Conservation (phyloP, 2,113 vertebrate species). For the Macroglossus sobrinus region DNA sequence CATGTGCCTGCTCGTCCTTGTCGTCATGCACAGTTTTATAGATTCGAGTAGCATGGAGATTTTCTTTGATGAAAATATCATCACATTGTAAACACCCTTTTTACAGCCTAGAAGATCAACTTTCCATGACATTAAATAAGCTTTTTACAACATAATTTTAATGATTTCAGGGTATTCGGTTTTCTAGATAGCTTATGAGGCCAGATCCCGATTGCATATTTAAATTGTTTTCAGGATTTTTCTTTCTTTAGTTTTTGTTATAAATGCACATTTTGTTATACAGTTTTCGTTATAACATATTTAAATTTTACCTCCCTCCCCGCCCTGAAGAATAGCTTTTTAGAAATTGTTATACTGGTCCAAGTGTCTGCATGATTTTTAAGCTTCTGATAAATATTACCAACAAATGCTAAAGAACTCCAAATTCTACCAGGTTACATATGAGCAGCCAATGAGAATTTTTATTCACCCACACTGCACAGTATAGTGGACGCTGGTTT, state of each 20-base stretch:
- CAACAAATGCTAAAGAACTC: not conserved
- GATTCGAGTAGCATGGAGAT: not conserved
- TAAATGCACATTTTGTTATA: not conserved
- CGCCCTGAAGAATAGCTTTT: no score
- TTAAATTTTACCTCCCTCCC: no score
- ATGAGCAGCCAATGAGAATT: not conserved
- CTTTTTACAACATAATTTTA: not conserved
- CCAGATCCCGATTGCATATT: not conserved
- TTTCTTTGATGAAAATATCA: conserved; percentile 7
- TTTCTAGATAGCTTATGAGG: not conserved
- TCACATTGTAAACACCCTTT: not conserved
- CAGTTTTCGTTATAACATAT: no score
- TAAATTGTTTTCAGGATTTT: not conserved
- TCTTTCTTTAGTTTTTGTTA: not conserved
- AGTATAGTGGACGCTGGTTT: not conserved
- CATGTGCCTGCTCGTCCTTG: not conserved
- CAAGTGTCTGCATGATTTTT: not conserved
- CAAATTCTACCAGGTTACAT: not conserved
- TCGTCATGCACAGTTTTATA: not conserved
- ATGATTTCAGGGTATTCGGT: not conserved
- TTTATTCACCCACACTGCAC: not conserved
- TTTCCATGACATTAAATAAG: not conserved
- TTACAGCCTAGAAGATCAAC: not conserved
- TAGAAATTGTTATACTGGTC: no score
- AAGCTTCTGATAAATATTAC: not conserved